A percentile compares a stretch with the other conserved stretches of the same genome.
These are phyloP conservation scores for Ellobium chinense DNA, from an alignment of 2,888 invertebrate genomes.

Conservation along the genomic window DNA sequence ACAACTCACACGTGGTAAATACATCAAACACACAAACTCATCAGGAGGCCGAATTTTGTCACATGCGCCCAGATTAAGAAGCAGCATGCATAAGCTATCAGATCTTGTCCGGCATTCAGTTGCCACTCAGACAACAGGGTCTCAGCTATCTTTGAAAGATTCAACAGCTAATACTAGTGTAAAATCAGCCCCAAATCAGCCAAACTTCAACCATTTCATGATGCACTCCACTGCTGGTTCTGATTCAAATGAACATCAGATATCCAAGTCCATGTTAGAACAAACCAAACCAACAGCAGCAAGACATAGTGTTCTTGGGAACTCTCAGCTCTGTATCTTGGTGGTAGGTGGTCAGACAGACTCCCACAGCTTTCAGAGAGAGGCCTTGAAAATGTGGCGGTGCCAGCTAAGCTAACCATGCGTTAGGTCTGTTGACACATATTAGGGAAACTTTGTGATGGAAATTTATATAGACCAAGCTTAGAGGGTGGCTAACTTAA, in stretches of 20 bases:
- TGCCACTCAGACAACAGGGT: conserved; percentile 31
- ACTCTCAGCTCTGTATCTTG: conserved; percentile 49
- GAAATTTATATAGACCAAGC: too few species aligned
- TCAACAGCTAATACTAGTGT: background rate
- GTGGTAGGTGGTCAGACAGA: conserved; percentile 62
- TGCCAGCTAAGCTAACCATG: conserved; percentile 45
- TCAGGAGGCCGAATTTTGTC: background rate
- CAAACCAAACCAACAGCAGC: background rate
- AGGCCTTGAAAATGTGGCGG: conserved; percentile 60
- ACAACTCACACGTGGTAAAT: conserved; percentile 2
- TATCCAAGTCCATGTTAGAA: background rate
- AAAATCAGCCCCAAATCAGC: too few species aligned
- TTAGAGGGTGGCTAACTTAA: too few species aligned
- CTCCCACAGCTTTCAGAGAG: conserved; percentile 51
- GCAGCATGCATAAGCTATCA: background rate
- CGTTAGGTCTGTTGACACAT: too few species aligned
- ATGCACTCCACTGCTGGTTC: background rate
- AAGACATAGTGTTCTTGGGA: background rate
- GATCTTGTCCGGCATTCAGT: conserved; percentile 4
- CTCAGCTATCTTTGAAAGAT: background rate
- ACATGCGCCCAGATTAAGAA: background rate
- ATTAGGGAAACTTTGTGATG: too few species aligned
- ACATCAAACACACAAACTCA: conserved; percentile 8
- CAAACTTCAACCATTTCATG: background rate
- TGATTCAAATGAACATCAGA: background rate